Percentiles rank a stretch among this genome's conserved stretches.
phyloP scores from a whole-genome alignment of 2,888 invertebrate genomes.

The Molorchus minor region DNA sequence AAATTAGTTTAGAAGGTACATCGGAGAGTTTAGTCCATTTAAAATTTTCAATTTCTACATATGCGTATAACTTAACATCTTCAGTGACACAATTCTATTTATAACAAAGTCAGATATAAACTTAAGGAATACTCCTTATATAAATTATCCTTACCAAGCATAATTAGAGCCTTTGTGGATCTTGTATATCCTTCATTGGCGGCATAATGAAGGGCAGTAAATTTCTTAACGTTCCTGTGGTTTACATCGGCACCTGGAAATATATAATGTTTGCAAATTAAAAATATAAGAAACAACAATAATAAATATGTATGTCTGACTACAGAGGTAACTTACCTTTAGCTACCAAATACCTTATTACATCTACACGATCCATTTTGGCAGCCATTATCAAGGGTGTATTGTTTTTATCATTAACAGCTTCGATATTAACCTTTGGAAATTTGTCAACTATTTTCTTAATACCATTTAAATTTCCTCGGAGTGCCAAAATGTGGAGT shows the following conservation, averaged over 20 bases:
- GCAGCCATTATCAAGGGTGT: slow-evolving; percentile 25
- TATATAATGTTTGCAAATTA: neutral
- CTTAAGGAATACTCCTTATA: no score
- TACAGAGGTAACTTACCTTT: slow-evolving; percentile 21
- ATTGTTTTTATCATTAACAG: slow-evolving; percentile 14
- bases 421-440: slow-evolving; percentile 21
- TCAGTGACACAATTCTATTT: no score
- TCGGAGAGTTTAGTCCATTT: no score
- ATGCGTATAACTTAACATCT: no score
- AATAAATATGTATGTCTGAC: neutral
- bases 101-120: no score
- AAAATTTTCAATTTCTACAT: no score
- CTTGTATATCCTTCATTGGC: slow-evolving; percentile 24
- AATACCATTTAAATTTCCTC: slow-evolving; percentile 18
- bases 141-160: slow-evolving; percentile 21
- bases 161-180: slow-evolving; percentile 10
- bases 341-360: slow-evolving; percentile 16
- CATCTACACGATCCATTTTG: slow-evolving; percentile 24
- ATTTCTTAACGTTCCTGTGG: slow-evolving; percentile 12
- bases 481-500: slow-evolving; percentile 25
- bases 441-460: slow-evolving; percentile 20
- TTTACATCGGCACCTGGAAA: slow-evolving; percentile 25
- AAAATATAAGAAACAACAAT: neutral
- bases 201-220: slow-evolving; percentile 22
- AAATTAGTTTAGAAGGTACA: no score